phyloP scores from a whole-genome alignment of 2,113 vertebrate genomes.

The Strix uralensis region DNA sequence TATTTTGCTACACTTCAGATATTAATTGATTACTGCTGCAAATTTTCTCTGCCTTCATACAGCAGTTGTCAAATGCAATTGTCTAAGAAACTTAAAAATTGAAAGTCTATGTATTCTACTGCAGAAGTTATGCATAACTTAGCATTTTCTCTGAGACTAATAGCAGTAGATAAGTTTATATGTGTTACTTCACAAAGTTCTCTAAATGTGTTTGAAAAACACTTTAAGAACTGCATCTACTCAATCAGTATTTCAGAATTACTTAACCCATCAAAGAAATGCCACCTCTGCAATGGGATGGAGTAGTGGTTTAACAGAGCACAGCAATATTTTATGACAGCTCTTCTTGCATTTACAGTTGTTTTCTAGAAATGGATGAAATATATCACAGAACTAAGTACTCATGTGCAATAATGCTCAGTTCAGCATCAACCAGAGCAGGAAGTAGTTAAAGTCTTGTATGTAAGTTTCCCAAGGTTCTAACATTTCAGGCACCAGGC shows the following conservation, averaged over 20 bases:
- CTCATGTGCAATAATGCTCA: background rate
- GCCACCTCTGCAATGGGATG: background rate
- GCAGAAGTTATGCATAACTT: slow-evolving; percentile 28
- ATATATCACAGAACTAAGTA: background rate
- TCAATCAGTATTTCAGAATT: background rate
- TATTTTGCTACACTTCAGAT: slow-evolving; percentile 34
- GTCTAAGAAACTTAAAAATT: background rate
- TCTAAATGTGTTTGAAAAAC: background rate
- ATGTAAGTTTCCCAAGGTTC: background rate
- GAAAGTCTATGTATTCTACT: background rate
- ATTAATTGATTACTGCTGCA: background rate
- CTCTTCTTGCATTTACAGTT: background rate
- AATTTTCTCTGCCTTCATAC: background rate
- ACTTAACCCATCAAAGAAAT: background rate
- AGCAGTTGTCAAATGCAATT: slow-evolving; percentile 7
- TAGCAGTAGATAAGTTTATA: background rate
- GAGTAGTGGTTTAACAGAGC: background rate
- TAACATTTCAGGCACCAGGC: background rate
- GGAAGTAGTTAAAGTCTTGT: background rate
- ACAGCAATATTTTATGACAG: background rate
- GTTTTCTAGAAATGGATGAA: background rate
- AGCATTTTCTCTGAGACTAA: background rate
- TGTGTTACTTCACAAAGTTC: background rate
- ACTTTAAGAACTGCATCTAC: background rate
- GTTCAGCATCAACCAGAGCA: background rate